Base-by-base conservation (phyloP, 2,888 invertebrate species). In the Coelogynopora nodosa region DNA sequence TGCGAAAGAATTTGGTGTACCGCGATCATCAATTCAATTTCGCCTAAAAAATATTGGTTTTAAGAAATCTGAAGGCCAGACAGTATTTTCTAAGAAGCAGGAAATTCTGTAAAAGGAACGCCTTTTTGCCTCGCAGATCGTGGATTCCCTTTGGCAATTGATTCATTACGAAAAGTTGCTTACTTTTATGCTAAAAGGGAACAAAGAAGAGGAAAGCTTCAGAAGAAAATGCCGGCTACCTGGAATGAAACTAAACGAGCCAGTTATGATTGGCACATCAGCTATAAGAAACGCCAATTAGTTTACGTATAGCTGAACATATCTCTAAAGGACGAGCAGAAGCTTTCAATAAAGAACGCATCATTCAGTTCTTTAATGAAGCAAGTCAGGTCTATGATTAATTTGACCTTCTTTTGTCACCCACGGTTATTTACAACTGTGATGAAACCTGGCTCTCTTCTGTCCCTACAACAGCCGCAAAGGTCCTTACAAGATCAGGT, bases 1-100 rank as follows among this genome's bases (percentile, higher is more conserved):
- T 74, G 74, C 27, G 5, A 74, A 74, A 74, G 74, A 74, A 74
- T 74, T 74, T 74, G 74, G 74, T 74, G 74, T 74, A 26, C 74
- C 74, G 27, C 27, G 27, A 74, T 74, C 74, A 74, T n/a, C 74
- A 74, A 74, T 74, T 74, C 74, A 74, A 74, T 74, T 74, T 74
- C 74, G 74, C 74, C 74, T 74, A 74, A 74, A 74, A 49, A 74
- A 5, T 2, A 74, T 5, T 74, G 23, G 49, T 74, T 13, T 74
- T 74, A 74, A 23, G 23, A 74, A 74, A 74, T 74, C 74, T 74
- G 74, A 2, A 13, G 27, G 27, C 23, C 74, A 74, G 74, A 74
- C 74, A 74, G 23, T 74, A 74, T 74, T 74, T 74, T 74, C 74
- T 23, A 74, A 74, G 74, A 74, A 23, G 74, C 74, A 74, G 74